These are phyloP conservation scores for Cirrhinus molitorella DNA, from an alignment of 2,797 vertebrate species.

Conservation along the genomic window DNA sequence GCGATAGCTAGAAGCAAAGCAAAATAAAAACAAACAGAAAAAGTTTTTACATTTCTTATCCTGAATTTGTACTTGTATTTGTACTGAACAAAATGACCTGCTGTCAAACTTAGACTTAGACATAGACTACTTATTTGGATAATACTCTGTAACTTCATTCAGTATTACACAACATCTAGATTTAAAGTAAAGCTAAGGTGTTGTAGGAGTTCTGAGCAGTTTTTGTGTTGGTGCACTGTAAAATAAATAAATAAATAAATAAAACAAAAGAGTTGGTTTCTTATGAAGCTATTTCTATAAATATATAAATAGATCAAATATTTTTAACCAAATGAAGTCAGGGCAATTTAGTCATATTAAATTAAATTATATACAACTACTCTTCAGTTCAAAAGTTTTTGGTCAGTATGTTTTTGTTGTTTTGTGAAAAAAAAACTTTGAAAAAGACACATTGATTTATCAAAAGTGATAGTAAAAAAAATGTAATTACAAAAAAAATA, in stretches of 20 bases:
- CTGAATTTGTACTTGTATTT: background rate
- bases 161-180: background rate
- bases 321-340: background rate
- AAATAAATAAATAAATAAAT: background rate
- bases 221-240: no score
- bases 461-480: background rate
- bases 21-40: background rate
- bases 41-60: background rate
- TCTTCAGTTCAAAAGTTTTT: background rate
- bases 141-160: background rate
- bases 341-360: background rate
- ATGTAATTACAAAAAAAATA: no score
- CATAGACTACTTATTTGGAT: background rate
- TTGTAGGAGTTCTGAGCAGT: background rate
- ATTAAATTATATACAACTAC: no score
- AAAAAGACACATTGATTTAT: background rate
- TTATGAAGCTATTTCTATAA: background rate
- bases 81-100: no score
- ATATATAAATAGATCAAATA: no score
- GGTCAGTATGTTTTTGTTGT: background rate
- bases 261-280: background rate
- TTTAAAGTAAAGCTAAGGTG: background rate
- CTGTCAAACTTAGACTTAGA: no score
- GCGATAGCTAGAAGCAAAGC: constrained; percentile 79
- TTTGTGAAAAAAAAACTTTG: background rate